phyloP scores from a whole-genome alignment of 1,140 invertebrate genomes.

The Hypothenemus hampei region DNA sequence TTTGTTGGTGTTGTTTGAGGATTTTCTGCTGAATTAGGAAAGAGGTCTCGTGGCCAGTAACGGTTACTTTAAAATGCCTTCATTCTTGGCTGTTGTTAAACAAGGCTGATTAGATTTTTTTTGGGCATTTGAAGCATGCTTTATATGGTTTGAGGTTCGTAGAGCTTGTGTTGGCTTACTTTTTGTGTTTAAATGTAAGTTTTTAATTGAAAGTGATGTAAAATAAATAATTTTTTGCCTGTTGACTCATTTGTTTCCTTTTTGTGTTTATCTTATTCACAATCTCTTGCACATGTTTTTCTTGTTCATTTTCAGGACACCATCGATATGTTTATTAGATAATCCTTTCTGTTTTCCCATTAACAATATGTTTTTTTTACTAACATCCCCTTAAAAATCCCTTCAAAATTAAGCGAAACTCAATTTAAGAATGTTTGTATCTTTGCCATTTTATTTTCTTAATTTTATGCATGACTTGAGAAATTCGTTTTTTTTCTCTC shows the following conservation, averaged over 20 bases:
- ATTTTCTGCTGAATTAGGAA: neutral
- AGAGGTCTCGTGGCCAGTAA: no score
- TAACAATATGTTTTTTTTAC: constrained; percentile 15
- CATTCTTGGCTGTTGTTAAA: neutral
- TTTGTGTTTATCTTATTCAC: constrained; percentile 29
- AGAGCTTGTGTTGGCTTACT: no score
- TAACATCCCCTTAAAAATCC: constrained; percentile 8
- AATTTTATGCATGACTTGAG: neutral
- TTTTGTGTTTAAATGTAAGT: neutral
- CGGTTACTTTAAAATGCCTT: neutral
- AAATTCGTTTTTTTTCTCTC: neutral
- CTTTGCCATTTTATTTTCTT: neutral
- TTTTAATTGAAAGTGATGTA: constrained; percentile 11
- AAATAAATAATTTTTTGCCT: constrained; percentile 36
- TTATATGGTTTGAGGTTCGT: neutral
- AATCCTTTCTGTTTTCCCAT: constrained; percentile 23
- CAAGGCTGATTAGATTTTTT: neutral
- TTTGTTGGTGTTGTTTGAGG: neutral
- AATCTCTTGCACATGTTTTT: constrained; percentile 36
- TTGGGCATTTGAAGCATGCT: neutral
- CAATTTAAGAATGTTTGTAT: constrained; percentile 15
- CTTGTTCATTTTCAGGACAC: constrained; percentile 53
- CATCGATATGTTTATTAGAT: constrained; percentile 55
- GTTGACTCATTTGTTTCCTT: constrained; percentile 34
- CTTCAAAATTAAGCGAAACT: neutral